Evolutionary conservation across 2,888 invertebrate species (phyloP), one percentile per base, ranked within the genome.

Genomic region (Acanthococcus lagerstroemiae): DNA sequence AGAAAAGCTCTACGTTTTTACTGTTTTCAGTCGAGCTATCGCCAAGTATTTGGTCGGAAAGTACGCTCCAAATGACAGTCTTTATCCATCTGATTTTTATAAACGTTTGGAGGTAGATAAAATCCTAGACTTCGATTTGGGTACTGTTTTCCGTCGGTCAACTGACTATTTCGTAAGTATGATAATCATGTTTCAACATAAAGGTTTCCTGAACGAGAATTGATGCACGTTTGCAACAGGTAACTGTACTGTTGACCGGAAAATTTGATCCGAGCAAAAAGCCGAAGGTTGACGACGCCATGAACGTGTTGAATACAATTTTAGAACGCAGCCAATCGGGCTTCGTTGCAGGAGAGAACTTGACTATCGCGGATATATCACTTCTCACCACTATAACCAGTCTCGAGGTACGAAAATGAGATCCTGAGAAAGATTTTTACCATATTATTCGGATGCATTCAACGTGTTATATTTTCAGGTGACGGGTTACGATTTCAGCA

Each of bases 151-250:
- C 44, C 55, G 69, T 44, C 55, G 67, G 25, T 24, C 55, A 9
- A 67, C 66, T 5, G 69, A 69, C 19, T 68, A 69, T 48, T 67
- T 68, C 3, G 69, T 69, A 26, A 69, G 69, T 69, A 54, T 19
- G 7, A 7, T 17, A 48, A n/a, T 48, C n/a, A 12, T 54, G 22
- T 9, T 22, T 21, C 22, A 54, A 22, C 22, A 9, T 54, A 7
- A 17, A 54, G 22, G 9, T 24, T 54, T 22, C 5, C 54, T 7
- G 7, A 12, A 12, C 7, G 7, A 54, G 9, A 55, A 19, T 27
- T 55, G 25, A 17, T 50, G n/a, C n/a, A n/a, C 50, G n/a, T 27
- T 44, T 46, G 1, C 27, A 3, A 15, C 19, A 65, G 55, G 26
- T 65, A n/a, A 26, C 55, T 21, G 55, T 55, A 27, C n/a, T 65